A percentile compares a stretch with the other conserved stretches of the same genome.
phyloP scores from a whole-genome alignment of 2,113 vertebrate species.

The Scolopax mira region DNA sequence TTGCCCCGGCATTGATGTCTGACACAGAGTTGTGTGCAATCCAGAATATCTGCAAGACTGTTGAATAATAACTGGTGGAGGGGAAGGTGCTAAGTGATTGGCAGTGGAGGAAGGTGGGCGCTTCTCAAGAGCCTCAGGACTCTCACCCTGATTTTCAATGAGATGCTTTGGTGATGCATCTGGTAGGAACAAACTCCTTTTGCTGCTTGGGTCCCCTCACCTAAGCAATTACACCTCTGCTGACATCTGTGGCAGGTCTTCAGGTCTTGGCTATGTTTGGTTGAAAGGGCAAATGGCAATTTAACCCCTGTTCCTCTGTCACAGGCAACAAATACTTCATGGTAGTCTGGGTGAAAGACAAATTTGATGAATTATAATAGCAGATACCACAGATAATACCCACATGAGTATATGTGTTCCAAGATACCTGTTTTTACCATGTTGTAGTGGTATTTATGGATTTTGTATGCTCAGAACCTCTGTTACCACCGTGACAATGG shows the following conservation, averaged over 20 bases:
- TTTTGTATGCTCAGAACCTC: neutral
- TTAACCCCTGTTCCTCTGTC: neutral
- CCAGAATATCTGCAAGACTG: neutral
- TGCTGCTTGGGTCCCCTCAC: neutral
- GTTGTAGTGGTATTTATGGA: neutral
- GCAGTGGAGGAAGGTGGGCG: neutral
- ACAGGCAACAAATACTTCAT: neutral
- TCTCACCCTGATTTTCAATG: neutral
- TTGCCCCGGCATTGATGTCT: neutral
- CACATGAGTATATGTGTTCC: neutral
- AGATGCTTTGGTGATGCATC: neutral
- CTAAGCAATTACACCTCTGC: neutral
- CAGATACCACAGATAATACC: neutral
- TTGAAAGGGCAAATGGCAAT: neutral
- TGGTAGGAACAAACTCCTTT: neutral
- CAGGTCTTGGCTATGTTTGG: neutral
- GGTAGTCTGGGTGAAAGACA: neutral
- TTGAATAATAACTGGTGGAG: neutral
- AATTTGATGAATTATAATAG: neutral
- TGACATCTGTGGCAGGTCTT: neutral
- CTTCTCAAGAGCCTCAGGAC: neutral
- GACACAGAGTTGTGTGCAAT: neutral
- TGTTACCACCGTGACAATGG: neutral
- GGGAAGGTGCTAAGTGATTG: neutral
- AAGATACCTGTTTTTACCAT: neutral